These are phyloP conservation scores for Gorsachius goisagi DNA, from an alignment of 2,113 vertebrate genomes.

Conservation along the genomic window DNA sequence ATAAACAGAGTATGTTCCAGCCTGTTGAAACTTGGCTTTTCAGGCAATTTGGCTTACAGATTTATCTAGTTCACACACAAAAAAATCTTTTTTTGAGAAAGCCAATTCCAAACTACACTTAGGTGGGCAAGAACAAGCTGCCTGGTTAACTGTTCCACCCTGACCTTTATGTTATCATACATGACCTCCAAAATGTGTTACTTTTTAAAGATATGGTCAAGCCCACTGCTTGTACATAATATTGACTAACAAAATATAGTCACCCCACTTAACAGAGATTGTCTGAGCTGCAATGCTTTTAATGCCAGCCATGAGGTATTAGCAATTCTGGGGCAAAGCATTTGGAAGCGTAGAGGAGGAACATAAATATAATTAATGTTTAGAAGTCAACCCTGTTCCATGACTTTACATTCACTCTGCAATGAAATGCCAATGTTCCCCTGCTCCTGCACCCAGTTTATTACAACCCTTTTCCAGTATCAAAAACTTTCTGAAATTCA, in stretches of 20 bases:
- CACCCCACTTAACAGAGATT: not conserved
- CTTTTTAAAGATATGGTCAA: not conserved
- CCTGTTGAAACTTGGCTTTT: not conserved
- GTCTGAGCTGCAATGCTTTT: not conserved
- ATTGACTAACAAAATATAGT: not conserved
- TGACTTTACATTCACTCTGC: not conserved
- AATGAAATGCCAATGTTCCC: not conserved
- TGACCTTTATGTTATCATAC: not conserved
- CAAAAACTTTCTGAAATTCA: not conserved
- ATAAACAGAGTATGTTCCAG: not conserved
- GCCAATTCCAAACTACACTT: not conserved
- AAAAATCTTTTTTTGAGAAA: not conserved
- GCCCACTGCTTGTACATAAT: not conserved
- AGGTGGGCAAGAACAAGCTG: not conserved
- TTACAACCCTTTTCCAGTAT: not conserved
- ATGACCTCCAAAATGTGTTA: not conserved
- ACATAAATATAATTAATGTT: not conserved
- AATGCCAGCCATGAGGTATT: not conserved
- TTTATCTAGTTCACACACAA: not conserved
- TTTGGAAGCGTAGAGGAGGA: not conserved
- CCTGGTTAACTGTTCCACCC: not conserved
- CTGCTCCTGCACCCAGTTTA: not conserved
- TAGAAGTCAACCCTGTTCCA: not conserved
- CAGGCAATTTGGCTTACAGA: not conserved
- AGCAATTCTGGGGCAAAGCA: not conserved